Conservation (phyloP, 2,888 invertebrate genomes). For the Notodonta dromedarius region DNA sequence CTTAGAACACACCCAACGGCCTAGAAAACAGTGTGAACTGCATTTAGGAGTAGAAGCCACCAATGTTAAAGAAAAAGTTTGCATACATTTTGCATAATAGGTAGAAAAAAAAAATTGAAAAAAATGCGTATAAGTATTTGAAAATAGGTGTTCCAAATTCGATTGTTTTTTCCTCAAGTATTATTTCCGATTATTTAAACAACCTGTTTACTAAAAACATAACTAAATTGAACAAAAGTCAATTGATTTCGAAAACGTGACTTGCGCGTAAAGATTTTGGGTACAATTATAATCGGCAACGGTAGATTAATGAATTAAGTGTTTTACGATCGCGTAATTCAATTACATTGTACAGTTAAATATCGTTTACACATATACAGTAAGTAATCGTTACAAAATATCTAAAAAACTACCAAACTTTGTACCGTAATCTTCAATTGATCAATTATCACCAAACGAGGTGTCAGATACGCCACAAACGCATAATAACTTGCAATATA, state of each 20-base stretch:
- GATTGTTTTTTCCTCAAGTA: no score
- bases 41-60: no score
- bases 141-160: no score
- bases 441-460: slow-evolving; percentile 15
- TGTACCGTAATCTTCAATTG: slow-evolving; percentile 10
- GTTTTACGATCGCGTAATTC: slow-evolving; percentile 18
- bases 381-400: slow-evolving; percentile 3
- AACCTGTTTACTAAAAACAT: no score
- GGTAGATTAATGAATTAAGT: slow-evolving; percentile 16
- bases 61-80: no score
- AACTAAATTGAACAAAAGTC: no score
- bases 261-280: slow-evolving; percentile 16
- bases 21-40: no score
- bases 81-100: no score
- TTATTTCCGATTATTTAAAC: no score
- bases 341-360: slow-evolving; percentile 15
- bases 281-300: slow-evolving; percentile 11
- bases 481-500: slow-evolving; percentile 11
- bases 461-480: slow-evolving; percentile 8
- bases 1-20: no score
- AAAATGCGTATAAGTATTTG: no score
- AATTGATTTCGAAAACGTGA: slow-evolving; percentile 20
- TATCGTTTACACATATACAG: slow-evolving; percentile 10
- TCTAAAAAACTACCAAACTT: background rate
- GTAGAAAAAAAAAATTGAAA: no score